Conservation (phyloP, 2,888 invertebrate genomes). For the Tuberolachnus salignus region DNA sequence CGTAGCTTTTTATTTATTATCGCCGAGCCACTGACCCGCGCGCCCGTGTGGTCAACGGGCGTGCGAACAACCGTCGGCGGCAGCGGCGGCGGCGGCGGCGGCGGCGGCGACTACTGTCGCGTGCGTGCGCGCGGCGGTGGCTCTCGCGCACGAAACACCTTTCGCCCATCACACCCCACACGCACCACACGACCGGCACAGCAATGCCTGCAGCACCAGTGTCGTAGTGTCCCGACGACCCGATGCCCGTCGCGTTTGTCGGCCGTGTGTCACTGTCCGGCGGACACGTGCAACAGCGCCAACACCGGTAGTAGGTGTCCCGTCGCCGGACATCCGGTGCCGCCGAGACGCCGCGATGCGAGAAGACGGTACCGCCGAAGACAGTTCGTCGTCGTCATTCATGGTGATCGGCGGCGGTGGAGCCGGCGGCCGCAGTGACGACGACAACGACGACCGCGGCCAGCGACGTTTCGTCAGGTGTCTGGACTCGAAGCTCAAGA, state of each 20-base stretch:
- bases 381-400: slow-evolving; percentile 48
- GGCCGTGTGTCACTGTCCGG: slow-evolving; percentile 56
- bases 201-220: slow-evolving; percentile 61
- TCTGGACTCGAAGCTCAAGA: slow-evolving; percentile 74
- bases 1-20: not conserved
- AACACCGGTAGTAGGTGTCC: not conserved
- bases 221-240: slow-evolving; percentile 40
- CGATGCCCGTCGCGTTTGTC: slow-evolving; percentile 59
- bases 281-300: not conserved
- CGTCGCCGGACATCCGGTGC: not conserved
- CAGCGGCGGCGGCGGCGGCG: slow-evolving; percentile 55
- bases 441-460: slow-evolving; percentile 61
- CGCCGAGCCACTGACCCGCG: slow-evolving; percentile 44
- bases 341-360: not conserved
- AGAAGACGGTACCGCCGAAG: slow-evolving; percentile 3
- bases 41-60: slow-evolving; percentile 38
- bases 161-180: slow-evolving; percentile 60
- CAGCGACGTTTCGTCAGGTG: slow-evolving; percentile 62
- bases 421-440: slow-evolving; percentile 59
- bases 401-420: slow-evolving; percentile 31
- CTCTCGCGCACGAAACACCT: slow-evolving; percentile 59
- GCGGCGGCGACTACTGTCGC: too few species aligned
- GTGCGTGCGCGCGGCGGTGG: slow-evolving; percentile 56
- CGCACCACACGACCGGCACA: slow-evolving; percentile 62
- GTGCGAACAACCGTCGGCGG: slow-evolving; percentile 57